Conservation (phyloP, 1,140 invertebrate genomes). For the Periplaneta americana region DNA sequence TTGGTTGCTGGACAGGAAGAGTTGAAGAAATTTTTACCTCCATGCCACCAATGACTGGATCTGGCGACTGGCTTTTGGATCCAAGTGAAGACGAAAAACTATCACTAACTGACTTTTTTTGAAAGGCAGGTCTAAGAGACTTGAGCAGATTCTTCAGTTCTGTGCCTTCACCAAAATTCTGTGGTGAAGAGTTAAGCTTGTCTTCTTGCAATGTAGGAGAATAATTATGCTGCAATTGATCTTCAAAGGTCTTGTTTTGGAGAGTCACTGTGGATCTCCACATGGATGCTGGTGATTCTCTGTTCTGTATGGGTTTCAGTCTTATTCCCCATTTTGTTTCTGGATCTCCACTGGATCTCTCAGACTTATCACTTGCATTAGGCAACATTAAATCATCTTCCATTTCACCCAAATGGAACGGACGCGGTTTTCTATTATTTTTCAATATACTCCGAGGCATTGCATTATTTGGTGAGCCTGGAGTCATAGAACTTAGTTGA, state of each 20-base stretch:
- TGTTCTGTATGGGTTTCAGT: constrained; percentile 30
- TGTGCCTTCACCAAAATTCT: constrained; percentile 22
- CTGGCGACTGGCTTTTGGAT: not conserved
- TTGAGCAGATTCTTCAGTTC: constrained; percentile 36
- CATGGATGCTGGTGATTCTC: constrained; percentile 21
- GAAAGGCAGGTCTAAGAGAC: constrained; percentile 29
- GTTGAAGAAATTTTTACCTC: not conserved
- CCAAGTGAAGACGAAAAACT: not conserved
- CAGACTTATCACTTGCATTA: not conserved
- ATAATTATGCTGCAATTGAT: not conserved
- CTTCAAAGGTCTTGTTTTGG: constrained; percentile 27
- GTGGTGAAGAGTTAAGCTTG: not conserved
- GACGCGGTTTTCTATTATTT: constrained; percentile 63
- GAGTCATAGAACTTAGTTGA: constrained; percentile 22
- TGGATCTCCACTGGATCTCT: not conserved
- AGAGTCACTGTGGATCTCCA: constrained; percentile 39
- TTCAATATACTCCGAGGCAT: constrained; percentile 61
- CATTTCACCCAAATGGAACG: constrained; percentile 59
- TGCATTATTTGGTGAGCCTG: constrained; percentile 33
- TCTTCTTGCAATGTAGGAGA: not conserved
- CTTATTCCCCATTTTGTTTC: constrained; percentile 39
- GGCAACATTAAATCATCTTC: constrained; percentile 33
- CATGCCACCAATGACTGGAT: not conserved
- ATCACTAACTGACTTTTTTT: constrained; percentile 4
- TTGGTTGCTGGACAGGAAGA: not conserved